phyloP scores from a whole-genome alignment of 2,888 invertebrate species.

The Cerceris ruficornis region DNA sequence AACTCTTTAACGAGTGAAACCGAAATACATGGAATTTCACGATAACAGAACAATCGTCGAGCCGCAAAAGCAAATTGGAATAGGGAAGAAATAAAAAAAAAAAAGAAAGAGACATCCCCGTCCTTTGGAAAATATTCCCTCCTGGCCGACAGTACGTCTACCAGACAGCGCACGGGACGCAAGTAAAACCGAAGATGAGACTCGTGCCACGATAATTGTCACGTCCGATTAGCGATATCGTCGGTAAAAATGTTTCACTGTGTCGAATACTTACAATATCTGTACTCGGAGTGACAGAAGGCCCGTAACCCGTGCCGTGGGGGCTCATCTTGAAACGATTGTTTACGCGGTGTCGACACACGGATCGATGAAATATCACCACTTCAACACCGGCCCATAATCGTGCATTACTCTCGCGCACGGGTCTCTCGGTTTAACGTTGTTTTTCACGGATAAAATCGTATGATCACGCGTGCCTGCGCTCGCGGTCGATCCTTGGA shows the following conservation, averaged over 20 bases:
- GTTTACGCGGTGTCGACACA: constrained; percentile 38
- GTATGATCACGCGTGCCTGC: constrained; percentile 73
- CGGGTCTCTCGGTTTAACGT: constrained; percentile 40
- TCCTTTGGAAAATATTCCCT: too few species aligned
- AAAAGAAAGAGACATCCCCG: background rate
- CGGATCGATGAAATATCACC: constrained; percentile 43
- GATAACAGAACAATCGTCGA: too few species aligned
- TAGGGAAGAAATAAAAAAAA: background rate
- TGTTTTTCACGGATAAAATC: constrained; percentile 71
- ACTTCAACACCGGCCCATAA: constrained; percentile 53
- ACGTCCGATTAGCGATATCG: background rate
- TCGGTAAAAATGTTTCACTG: background rate
- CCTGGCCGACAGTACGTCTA: background rate
- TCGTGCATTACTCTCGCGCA: constrained; percentile 50
- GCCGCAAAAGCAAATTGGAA: too few species aligned
- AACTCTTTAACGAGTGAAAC: background rate
- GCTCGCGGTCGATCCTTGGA: constrained; percentile 76
- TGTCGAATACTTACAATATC: constrained; percentile 71
- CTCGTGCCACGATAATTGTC: background rate
- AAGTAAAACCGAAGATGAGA: background rate
- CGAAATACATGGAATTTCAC: too few species aligned
- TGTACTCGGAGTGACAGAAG: constrained; percentile 70
- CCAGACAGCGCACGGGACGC: background rate
- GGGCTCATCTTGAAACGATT: constrained; percentile 67
- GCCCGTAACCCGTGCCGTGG: constrained; percentile 67